Base-by-base conservation (phyloP, 2,797 vertebrate genomes). In the Chromobotia macracanthus region DNA sequence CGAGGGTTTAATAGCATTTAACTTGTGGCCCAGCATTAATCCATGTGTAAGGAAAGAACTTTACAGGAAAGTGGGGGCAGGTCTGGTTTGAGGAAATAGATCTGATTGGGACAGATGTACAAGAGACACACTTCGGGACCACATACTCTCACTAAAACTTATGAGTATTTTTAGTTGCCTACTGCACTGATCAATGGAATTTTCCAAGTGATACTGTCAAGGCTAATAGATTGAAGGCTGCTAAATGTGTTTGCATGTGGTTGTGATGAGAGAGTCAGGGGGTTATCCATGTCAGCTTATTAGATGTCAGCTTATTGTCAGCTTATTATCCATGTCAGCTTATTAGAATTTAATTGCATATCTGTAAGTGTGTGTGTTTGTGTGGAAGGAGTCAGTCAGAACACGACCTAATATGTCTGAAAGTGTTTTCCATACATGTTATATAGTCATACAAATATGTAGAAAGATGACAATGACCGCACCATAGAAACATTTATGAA, bases 301-400 rank as follows among this genome's bases (percentile, higher is more conserved):
- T 80, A 66, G 41, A 77, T n/a, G n/a, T n/a, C n/a, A n/a, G n/a
- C n/a, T n/a, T n/a, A n/a, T n/a, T n/a, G n/a, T n/a, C n/a, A n/a
- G n/a, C n/a, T n/a, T n/a, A n/a, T 35, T 77, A 75, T 71, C 84
- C 75, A 11, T 68, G 53, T 72, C 9, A 31, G 35, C 55, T 35
- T 50, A 80, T 41, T 80, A 66, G 41, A 77, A 68, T 65, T 50
- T 72, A 13, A 72, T 21, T 78, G 60, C 63, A 46, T 71, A 48
- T 67, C 25, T 55, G 58, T 53, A 51, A 55, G 56, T 5, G 55
- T 48, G 64, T 76, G 70, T 48, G 64, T 65, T 11, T 55, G 56
- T 70, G 71, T 70, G 63, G 4, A 72, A 58, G 69, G 56, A 65
- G 25, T 18, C 1, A 61, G 13, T 28, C 3, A 23, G 48, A 35